Evolutionary conservation across 2,113 vertebrate species (phyloP), one percentile per base, ranked within the genome.

Genomic region (Phyllostomus hastatus): DNA sequence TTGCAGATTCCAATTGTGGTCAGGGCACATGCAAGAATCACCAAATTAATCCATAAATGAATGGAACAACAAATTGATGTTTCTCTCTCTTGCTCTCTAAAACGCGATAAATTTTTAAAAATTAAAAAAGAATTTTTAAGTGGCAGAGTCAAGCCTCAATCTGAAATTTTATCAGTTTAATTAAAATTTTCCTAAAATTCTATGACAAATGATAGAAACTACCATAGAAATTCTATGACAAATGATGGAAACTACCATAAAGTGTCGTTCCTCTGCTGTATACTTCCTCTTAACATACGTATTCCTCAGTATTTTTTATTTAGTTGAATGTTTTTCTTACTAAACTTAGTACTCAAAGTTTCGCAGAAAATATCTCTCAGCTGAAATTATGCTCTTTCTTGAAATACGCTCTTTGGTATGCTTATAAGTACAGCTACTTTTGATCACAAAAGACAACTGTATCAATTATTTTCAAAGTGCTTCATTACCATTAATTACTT

Each of bases 401-500:
- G 57, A 97, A 95, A 90, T 72, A 24, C 4, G 4, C n/a, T 81
- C 66, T 97, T 72, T 85, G 52, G 14, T 50, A 87, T 72, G 33
- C 83, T 73, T 84, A 64, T 90, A 93, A 90, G 80, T 15, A 80
- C 20, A 83, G 10, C 15, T 80, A 35, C 59, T 64, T 96, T 96
- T 96, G 79, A 96, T 88, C 69, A 97, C 38, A 67, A 70, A 91
- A 90, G 70, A 90, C 20, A 88, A 61, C 66, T 72, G 43, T 73
- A 54, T 19, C 7, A 22, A 88, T 89, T 24, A n/a, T 88, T 97
- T 95, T 86, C 72, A 93, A 90, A 91, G 46, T 26, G 7, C 6
- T 94, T 91, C 33, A 82, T 97, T 92, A 72, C 52, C 81, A 85
- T 73, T 97, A 95, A 96, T 95, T 95, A 91, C 75, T 87, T 72